Evolutionary conservation across 2,797 vertebrate species (phyloP).

Genomic region (Buceros bicornis): DNA sequence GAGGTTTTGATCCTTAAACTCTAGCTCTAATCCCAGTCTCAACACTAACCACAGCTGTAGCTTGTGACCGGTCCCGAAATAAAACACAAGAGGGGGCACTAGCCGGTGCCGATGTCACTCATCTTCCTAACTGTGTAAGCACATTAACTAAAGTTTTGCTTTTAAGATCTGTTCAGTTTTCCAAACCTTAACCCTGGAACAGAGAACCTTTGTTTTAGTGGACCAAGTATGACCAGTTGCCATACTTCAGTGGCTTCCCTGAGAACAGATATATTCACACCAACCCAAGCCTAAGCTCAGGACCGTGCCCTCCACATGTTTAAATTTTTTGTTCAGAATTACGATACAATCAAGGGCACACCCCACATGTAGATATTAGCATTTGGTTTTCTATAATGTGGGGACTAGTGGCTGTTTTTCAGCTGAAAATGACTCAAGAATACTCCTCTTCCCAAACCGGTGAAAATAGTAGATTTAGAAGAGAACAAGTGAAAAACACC

Average conservation of each 20-base stretch:
- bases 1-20: neutral
- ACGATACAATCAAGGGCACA: neutral
- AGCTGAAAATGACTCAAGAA: neutral
- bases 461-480: neutral
- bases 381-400: neutral
- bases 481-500: neutral
- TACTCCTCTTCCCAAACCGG: neutral
- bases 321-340: neutral
- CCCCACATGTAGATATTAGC: neutral
- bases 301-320: accelerated
- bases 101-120: accelerated
- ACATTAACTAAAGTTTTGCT: neutral
- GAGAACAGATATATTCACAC: neutral
- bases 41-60: neutral
- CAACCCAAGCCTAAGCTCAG: neutral
- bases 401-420: neutral
- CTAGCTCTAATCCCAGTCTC: neutral
- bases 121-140: neutral
- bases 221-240: neutral
- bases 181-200: neutral
- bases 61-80: neutral
- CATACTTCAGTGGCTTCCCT: neutral
- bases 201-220: neutral
- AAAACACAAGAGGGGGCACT: neutral
- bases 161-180: neutral